phyloP scores from a whole-genome alignment of 2,113 vertebrate species.

The Alethe castanea region DNA sequence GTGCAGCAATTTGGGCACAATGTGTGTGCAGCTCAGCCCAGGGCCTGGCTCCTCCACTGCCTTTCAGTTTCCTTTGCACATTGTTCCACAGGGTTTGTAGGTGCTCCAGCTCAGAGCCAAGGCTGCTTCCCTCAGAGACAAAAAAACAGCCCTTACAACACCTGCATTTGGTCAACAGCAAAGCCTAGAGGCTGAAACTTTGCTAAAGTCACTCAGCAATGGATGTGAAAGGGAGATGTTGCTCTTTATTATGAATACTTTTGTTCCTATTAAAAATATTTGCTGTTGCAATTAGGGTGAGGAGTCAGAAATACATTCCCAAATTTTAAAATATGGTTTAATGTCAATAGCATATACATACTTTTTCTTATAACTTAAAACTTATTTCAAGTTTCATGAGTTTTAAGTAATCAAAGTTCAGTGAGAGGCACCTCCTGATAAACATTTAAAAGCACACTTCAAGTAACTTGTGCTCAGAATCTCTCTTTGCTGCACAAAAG shows the following conservation, averaged over 20 bases:
- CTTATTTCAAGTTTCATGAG: not conserved
- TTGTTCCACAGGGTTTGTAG: not conserved
- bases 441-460: not conserved
- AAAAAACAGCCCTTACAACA: not conserved
- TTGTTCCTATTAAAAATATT: not conserved
- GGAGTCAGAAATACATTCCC: not conserved
- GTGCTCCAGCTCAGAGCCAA: not conserved
- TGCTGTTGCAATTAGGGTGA: not conserved
- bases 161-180: not conserved
- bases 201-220: not conserved
- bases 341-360: not conserved
- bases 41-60: not conserved
- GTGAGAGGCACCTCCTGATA: not conserved
- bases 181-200: not conserved
- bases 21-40: not conserved
- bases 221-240: not conserved
- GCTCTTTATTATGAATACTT: not conserved
- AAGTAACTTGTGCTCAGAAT: not conserved
- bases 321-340: not conserved
- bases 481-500: not conserved
- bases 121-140: not conserved
- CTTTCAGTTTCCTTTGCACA: not conserved
- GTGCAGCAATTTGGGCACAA: not conserved
- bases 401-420: not conserved
- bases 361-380: not conserved